Conservation (phyloP, 2,888 invertebrate genomes). For the Eupithecia tripunctaria region DNA sequence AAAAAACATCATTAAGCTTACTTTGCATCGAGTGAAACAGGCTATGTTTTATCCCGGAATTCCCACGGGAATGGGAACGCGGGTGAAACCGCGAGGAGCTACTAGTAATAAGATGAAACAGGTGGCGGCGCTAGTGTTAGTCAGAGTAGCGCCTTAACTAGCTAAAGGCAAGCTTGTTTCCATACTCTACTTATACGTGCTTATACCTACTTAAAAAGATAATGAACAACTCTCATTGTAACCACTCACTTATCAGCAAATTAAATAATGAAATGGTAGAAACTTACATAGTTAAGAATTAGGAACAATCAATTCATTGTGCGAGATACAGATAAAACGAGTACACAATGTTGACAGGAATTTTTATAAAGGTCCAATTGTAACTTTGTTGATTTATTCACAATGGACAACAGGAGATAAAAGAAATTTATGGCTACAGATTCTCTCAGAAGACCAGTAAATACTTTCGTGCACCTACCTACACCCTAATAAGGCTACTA, state of each 20-base stretch:
- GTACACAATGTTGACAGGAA: slow-evolving; percentile 3
- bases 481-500: too few species aligned
- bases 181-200: too few species aligned
- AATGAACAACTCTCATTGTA: not conserved
- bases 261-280: not conserved
- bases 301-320: not conserved
- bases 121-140: too few species aligned
- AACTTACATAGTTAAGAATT: slow-evolving; percentile 7
- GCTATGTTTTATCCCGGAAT: too few species aligned
- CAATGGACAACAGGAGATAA: slow-evolving; percentile 3
- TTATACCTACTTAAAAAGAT: not conserved
- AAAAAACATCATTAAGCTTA: too few species aligned
- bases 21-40: too few species aligned
- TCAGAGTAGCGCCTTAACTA: too few species aligned
- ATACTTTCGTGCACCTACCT: too few species aligned
- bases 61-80: too few species aligned
- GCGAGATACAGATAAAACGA: not conserved
- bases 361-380: slow-evolving; percentile 2
- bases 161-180: too few species aligned
- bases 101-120: too few species aligned
- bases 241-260: not conserved
- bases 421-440: not conserved
- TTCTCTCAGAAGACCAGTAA: not conserved
- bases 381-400: not conserved
- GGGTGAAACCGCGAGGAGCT: too few species aligned